Evolutionary conservation across 2,797 vertebrate species (phyloP).

Genomic region (Lithobates sylvaticus): DNA sequence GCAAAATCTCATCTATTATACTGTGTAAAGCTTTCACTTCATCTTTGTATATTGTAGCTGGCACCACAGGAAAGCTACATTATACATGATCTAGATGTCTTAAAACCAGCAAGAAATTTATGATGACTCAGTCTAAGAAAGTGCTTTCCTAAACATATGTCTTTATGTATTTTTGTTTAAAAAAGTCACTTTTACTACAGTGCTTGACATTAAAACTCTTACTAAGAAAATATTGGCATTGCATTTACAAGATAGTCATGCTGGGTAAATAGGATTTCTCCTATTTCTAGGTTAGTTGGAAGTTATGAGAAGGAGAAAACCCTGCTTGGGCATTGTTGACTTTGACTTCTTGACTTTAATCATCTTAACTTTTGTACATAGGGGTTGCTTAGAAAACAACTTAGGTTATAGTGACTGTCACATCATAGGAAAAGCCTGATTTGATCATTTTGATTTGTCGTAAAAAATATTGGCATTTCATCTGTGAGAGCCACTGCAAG

Average conservation of each 20-base stretch:
- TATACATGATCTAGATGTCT: slow-evolving; percentile 40
- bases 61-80: slow-evolving; percentile 29
- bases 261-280: not conserved
- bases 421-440: no score
- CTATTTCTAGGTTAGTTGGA: not conserved
- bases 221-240: not conserved
- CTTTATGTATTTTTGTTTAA: slow-evolving; percentile 32
- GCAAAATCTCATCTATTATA: slow-evolving; percentile 31
- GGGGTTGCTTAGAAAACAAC: no score
- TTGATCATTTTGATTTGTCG: no score
- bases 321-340: no score
- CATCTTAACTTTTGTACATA: no score
- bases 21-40: slow-evolving; percentile 7
- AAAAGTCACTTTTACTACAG: slow-evolving; percentile 3
- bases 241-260: no score
- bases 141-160: slow-evolving; percentile 25
- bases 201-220: not conserved
- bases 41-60: slow-evolving; percentile 38
- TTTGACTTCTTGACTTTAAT: no score
- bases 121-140: slow-evolving; percentile 24
- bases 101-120: slow-evolving; percentile 35
- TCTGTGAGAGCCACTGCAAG: no score
- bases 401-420: no score
- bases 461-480: no score
- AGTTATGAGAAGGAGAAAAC: no score